Evolutionary conservation across 1,140 invertebrate species (phyloP).

Genomic region (Centruroides vittatus): DNA sequence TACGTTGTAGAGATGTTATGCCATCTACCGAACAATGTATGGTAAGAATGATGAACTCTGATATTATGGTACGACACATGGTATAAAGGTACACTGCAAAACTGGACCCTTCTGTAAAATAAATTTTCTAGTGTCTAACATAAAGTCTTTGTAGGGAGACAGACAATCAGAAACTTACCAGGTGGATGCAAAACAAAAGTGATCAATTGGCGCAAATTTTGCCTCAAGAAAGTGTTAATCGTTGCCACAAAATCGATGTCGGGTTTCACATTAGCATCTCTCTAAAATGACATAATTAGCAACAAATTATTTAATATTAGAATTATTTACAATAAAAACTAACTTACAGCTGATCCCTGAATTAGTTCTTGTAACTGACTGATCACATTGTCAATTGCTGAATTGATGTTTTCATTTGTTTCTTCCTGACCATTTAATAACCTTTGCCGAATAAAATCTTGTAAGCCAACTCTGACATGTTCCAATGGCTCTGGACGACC

Average conservation of each 20-base stretch:
- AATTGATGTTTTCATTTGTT: conserved; percentile 24
- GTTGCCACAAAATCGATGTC: conserved; percentile 29
- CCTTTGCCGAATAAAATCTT: conserved; percentile 23
- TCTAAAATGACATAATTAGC: conserved; percentile 20
- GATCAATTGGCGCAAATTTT: conserved; percentile 23
- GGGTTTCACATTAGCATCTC: conserved; percentile 20
- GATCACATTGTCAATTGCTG: conserved; percentile 16
- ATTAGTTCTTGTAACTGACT: conserved; percentile 15
- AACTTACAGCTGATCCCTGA: too few relatives aligned
- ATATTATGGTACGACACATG: conserved; percentile 17
- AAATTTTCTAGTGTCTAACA: not conserved
- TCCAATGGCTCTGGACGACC: conserved; percentile 26
- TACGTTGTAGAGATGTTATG: conserved; percentile 24
- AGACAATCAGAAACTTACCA: conserved; percentile 13
- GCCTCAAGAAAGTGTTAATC: conserved; percentile 24
- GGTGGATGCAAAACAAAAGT: conserved; percentile 22
- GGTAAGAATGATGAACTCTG: conserved; percentile 26
- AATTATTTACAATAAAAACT: not conserved
- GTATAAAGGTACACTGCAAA: conserved; percentile 20
- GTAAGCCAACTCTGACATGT: conserved; percentile 21
- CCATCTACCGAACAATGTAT: conserved; percentile 29
- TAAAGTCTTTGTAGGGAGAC: too few relatives aligned
- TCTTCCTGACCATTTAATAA: conserved; percentile 23
- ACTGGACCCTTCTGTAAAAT: conserved; percentile 10
- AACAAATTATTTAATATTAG: not conserved